A percentile compares a stretch with the other conserved stretches of the same genome.
Evolutionary conservation across 2,797 vertebrate genomes (phyloP).

Genomic region (Melanotaenia parkinsoni): DNA sequence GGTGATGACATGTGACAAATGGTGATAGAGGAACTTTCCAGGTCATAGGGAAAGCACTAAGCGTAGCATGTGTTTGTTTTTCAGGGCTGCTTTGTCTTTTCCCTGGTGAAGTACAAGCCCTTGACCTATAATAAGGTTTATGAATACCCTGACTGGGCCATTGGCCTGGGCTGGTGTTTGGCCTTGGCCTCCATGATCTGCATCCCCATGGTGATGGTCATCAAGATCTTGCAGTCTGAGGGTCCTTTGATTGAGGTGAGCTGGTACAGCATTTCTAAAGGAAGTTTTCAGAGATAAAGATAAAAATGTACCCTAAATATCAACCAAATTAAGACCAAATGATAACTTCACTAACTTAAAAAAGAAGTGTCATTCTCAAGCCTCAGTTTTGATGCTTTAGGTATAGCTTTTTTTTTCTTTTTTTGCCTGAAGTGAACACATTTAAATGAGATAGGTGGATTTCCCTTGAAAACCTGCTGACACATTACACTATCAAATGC

Average conservation of each 20-base stretch:
- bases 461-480: not conserved
- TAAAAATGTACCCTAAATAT: not conserved
- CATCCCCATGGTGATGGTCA: slow-evolving; percentile 94
- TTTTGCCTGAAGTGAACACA: not conserved
- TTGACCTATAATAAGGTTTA: slow-evolving; percentile 98
- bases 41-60: slow-evolving; percentile 35
- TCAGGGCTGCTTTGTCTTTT: slow-evolving; percentile 96
- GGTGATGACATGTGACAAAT: slow-evolving; percentile 19
- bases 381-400: not conserved
- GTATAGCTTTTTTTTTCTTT: not conserved
- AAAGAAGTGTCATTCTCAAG: not conserved
- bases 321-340: not conserved
- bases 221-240: slow-evolving; percentile 93
- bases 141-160: slow-evolving; percentile 93
- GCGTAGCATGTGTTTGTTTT: slow-evolving; percentile 29
- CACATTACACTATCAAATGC: not conserved
- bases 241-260: slow-evolving; percentile 94
- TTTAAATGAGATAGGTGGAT: not conserved
- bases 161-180: slow-evolving; percentile 93
- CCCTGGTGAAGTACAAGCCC: slow-evolving; percentile 95
- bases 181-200: slow-evolving; percentile 96
- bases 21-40: slow-evolving; percentile 19
- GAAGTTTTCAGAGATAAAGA: not conserved
- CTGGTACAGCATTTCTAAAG: not conserved
- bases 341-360: not conserved